These are phyloP conservation scores for Meandrina meandrites DNA, from an alignment of 92 coral and sea anemone genomes.

Conservation along the genomic window DNA sequence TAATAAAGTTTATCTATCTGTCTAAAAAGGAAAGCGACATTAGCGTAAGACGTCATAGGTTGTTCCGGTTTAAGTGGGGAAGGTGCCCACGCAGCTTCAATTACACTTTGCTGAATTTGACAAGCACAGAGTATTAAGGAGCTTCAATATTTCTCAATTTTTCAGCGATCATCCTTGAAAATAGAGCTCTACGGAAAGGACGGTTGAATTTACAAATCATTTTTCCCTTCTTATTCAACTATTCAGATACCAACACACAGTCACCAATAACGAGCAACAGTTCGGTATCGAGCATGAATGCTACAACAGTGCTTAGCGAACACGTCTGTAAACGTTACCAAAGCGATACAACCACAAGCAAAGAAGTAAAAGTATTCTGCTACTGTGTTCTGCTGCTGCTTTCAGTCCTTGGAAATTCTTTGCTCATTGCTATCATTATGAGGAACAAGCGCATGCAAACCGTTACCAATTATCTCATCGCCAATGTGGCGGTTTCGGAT, in stretches of 20 bases:
- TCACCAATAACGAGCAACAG: no score
- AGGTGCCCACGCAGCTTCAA: neutral
- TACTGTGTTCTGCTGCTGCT: neutral
- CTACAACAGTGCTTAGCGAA: neutral
- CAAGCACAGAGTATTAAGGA: no score
- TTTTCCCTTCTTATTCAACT: no score
- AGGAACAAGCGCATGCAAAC: neutral
- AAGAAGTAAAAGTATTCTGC: neutral
- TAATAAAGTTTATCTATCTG: no score
- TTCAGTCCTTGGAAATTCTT: no score
- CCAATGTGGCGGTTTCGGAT: conserved; percentile 15
- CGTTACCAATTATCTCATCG: conserved; percentile 12
- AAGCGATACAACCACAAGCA: neutral
- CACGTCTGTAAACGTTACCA: neutral
- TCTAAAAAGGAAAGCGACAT: neutral
- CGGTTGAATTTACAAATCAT: no score
- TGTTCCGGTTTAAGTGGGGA: neutral
- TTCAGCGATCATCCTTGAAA: no score
- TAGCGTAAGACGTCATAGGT: neutral
- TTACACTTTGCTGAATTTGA: no score
- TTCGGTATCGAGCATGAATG: no score
- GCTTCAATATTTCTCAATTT: no score
- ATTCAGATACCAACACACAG: no score
- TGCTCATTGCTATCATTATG: neutral
- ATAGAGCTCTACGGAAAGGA: no score